phyloP scores from a whole-genome alignment of 1,140 invertebrate species.

The Vollenhovia emeryi region DNA sequence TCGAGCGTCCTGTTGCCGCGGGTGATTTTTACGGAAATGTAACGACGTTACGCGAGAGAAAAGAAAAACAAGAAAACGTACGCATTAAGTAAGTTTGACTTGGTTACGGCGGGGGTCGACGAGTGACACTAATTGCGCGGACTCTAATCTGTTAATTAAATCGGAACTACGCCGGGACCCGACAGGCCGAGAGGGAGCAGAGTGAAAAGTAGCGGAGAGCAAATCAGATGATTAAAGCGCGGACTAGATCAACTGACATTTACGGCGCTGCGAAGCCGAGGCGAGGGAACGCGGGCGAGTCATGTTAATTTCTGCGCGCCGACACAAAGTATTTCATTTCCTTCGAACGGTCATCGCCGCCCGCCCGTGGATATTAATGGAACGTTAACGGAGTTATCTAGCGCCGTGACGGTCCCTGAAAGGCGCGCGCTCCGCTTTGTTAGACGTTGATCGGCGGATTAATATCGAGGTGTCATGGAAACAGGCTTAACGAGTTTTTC shows the following conservation, averaged over 20 bases:
- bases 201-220: constrained; percentile 56
- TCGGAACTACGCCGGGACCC: constrained; percentile 7
- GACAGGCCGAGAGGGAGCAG: constrained; percentile 21
- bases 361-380: constrained; percentile 51
- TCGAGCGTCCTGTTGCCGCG: background rate
- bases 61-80: too few species aligned
- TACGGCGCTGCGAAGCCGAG: constrained; percentile 6
- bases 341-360: constrained; percentile 54
- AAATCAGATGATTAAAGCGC: constrained; percentile 50
- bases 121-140: constrained; percentile 42
- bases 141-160: constrained; percentile 59
- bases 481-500: constrained; percentile 68
- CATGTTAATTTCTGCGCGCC: constrained; percentile 53
- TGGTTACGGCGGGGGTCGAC: background rate
- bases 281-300: constrained; percentile 17
- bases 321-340: constrained; percentile 60
- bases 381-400: constrained; percentile 71
- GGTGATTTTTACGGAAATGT: background rate
- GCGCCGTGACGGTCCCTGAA: constrained; percentile 63
- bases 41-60: background rate
- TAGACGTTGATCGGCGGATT: constrained; percentile 23
- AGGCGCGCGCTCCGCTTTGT: constrained; percentile 59
- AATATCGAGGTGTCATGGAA: constrained; percentile 54
- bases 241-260: constrained; percentile 59
- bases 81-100: background rate